phyloP scores from a whole-genome alignment of 2,888 invertebrate genomes.

The Syrista parreyssii region DNA sequence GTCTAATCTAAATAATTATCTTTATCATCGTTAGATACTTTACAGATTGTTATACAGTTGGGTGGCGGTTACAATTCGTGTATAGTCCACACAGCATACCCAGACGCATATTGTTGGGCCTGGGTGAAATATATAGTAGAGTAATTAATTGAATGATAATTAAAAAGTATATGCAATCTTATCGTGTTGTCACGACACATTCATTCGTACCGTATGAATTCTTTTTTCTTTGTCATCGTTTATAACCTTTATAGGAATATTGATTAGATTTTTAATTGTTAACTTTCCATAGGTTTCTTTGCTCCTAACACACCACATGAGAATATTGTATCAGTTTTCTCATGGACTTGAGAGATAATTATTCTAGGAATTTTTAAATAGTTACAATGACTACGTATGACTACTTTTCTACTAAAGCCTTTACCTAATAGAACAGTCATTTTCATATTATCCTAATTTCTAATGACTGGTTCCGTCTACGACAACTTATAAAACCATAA shows the following conservation, averaged over 20 bases:
- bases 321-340: background rate
- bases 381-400: background rate
- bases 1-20: background rate
- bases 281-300: background rate
- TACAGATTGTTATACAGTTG: background rate
- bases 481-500: background rate
- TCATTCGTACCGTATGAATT: background rate
- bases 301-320: background rate
- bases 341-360: background rate
- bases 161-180: background rate
- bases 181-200: background rate
- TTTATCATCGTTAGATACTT: background rate
- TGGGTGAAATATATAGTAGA: background rate
- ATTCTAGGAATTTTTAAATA: background rate
- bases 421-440: slow-evolving; percentile 6
- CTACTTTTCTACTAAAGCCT: slow-evolving; percentile 22
- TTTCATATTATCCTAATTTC: background rate
- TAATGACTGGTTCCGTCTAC: background rate
- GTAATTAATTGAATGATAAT: background rate
- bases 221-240: slow-evolving; percentile 13
- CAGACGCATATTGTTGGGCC: slow-evolving; percentile 12
- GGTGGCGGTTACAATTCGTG: slow-evolving; percentile 37
- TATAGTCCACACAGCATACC: slow-evolving; percentile 60
- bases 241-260: slow-evolving; percentile 21
- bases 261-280: background rate